Conservation (phyloP, 2,113 vertebrate species). For the Rhombomys opimus region DNA sequence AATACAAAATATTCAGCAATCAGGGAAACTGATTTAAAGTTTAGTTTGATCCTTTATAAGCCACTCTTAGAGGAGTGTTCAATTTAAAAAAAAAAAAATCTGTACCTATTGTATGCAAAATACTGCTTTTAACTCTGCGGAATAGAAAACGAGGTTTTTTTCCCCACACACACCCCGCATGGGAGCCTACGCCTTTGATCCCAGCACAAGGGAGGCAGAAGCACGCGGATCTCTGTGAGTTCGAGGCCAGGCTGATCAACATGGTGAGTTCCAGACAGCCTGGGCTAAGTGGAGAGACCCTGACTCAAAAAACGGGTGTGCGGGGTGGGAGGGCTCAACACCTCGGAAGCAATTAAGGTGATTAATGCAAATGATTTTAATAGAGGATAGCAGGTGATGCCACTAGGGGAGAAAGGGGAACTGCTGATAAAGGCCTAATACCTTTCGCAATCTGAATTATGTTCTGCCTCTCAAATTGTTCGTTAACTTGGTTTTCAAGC, state of each 20-base stretch:
- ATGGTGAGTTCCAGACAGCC: neutral
- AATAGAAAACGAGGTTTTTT: neutral
- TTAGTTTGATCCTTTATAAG: slow-evolving; percentile 46
- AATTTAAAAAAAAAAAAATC: neutral
- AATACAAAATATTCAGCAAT: slow-evolving; percentile 32
- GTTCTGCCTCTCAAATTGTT: neutral
- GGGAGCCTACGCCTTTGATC: neutral
- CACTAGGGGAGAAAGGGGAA: neutral
- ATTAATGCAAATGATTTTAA: slow-evolving; percentile 8
- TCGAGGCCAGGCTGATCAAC: neutral
- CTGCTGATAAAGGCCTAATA: neutral
- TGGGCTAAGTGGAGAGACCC: neutral
- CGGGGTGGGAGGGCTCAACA: neutral
- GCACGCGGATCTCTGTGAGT: neutral
- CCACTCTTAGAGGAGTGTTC: neutral
- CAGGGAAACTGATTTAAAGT: neutral
- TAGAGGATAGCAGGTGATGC: neutral
- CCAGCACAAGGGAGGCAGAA: neutral
- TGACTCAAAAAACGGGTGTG: neutral
- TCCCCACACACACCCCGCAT: neutral
- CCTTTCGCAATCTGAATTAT: neutral
- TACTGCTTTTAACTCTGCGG: neutral
- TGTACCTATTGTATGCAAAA: slow-evolving; percentile 1
- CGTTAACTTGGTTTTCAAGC: neutral
- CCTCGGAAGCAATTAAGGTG: neutral